phyloP scores from a whole-genome alignment of 1,140 invertebrate species.

The Drosophila yakuba region DNA sequence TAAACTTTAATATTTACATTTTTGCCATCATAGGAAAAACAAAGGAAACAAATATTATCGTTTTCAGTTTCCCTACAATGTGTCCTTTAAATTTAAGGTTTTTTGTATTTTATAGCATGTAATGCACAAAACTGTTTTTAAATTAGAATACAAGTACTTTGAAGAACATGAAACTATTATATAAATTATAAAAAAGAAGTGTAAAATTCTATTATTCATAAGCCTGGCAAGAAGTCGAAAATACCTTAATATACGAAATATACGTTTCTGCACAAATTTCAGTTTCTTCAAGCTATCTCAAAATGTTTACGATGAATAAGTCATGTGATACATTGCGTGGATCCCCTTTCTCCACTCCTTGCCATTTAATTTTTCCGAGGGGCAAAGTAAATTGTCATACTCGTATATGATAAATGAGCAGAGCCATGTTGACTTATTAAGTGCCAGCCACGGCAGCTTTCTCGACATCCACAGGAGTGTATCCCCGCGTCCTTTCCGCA shows the following conservation, averaged over 20 bases:
- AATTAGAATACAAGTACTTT: background rate
- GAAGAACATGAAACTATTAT: too few species aligned
- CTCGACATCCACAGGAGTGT: conserved; percentile 29
- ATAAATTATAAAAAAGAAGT: too few species aligned
- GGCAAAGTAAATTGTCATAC: conserved; percentile 39
- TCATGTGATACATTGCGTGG: conserved; percentile 12
- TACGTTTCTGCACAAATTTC: background rate
- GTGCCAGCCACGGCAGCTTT: conserved; percentile 48
- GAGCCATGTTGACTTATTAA: conserved; percentile 65
- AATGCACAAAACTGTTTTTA: too few species aligned
- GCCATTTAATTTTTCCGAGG: conserved; percentile 14
- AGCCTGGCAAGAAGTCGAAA: too few species aligned
- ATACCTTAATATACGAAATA: background rate
- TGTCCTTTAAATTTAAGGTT: too few species aligned
- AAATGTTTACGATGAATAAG: conserved; percentile 24
- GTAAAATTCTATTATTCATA: too few species aligned
- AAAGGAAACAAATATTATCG: too few species aligned
- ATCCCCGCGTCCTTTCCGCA: background rate
- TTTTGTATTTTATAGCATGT: too few species aligned
- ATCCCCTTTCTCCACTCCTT: background rate
- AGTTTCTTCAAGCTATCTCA: conserved; percentile 4
- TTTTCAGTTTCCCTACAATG: too few species aligned
- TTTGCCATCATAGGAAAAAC: too few species aligned
- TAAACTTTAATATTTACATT: background rate
- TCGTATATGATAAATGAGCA: conserved; percentile 44